These are phyloP conservation scores for Thalassaphorura encarpata DNA, from an alignment of 1,140 invertebrate genomes.

Conservation along the genomic window DNA sequence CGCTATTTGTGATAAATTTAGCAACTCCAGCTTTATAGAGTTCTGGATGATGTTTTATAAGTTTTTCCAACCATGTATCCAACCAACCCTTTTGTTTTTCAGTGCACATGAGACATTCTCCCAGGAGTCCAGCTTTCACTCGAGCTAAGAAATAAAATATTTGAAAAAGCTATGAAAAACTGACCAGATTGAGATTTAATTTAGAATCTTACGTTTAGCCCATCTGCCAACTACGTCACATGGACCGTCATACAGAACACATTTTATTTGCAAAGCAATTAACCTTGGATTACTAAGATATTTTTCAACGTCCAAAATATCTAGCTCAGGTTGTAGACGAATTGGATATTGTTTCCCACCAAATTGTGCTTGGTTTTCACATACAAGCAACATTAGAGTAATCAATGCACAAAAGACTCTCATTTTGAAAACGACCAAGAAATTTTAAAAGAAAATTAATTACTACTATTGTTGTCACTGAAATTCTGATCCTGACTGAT, in stretches of 20 bases:
- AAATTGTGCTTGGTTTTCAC: too few relatives aligned
- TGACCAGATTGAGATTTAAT: background rate
- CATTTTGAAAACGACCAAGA: too few relatives aligned
- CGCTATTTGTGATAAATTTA: slow-evolving; percentile 19
- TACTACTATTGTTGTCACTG: background rate
- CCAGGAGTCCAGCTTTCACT: slow-evolving; percentile 21
- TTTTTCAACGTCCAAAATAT: slow-evolving; percentile 11
- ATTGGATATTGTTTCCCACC: slow-evolving; percentile 17
- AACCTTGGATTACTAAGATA: slow-evolving; percentile 21
- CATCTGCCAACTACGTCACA: slow-evolving; percentile 22
- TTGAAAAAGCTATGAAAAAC: background rate
- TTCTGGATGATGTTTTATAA: slow-evolving; percentile 17
- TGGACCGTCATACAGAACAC: slow-evolving; percentile 17
- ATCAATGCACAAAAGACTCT: too few relatives aligned
- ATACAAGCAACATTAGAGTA: too few relatives aligned
- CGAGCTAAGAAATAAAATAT: slow-evolving; percentile 11
- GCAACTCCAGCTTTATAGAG: slow-evolving; percentile 18
- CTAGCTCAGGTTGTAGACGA: slow-evolving; percentile 18
- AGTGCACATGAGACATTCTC: slow-evolving; percentile 22
- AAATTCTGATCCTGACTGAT: background rate
- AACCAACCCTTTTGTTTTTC: slow-evolving; percentile 18
- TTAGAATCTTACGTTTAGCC: slow-evolving; percentile 21
- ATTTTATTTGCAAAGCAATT: slow-evolving; percentile 20
- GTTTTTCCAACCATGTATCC: slow-evolving; percentile 9
- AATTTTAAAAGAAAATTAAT: background rate